phyloP scores from a whole-genome alignment of 2,113 vertebrate genomes.

The Archilochus colubris region DNA sequence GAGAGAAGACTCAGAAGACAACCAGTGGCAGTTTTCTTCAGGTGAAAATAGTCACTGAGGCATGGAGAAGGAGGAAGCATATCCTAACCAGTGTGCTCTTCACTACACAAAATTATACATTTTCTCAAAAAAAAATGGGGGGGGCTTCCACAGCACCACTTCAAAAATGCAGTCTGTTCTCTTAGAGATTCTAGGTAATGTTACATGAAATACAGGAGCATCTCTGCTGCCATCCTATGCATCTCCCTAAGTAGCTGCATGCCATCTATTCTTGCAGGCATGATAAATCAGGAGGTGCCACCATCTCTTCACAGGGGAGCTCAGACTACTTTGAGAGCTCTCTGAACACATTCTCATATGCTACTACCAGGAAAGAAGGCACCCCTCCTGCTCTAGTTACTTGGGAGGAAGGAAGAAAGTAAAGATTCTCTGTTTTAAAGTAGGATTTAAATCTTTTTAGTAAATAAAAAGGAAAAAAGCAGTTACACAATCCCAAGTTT shows the following conservation, averaged over 20 bases:
- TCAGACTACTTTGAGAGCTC: background rate
- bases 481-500: background rate
- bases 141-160: background rate
- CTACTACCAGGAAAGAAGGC: background rate
- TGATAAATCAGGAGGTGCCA: background rate
- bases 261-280: slow-evolving; percentile 18
- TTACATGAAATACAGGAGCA: background rate
- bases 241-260: background rate
- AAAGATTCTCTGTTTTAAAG: background rate
- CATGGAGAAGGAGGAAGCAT: background rate
- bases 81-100: background rate
- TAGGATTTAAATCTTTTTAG: background rate
- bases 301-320: background rate
- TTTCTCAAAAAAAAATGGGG: background rate
- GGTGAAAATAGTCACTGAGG: background rate
- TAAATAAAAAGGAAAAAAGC: background rate
- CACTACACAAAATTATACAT: background rate
- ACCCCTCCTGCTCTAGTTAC: background rate
- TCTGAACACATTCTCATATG: background rate
- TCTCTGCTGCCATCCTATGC: background rate
- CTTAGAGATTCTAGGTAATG: background rate
- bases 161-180: background rate
- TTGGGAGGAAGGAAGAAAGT: background rate
- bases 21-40: background rate
- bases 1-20: background rate